phyloP scores from a whole-genome alignment of 2,888 invertebrate species.

The Rhorus exstirpatorius region DNA sequence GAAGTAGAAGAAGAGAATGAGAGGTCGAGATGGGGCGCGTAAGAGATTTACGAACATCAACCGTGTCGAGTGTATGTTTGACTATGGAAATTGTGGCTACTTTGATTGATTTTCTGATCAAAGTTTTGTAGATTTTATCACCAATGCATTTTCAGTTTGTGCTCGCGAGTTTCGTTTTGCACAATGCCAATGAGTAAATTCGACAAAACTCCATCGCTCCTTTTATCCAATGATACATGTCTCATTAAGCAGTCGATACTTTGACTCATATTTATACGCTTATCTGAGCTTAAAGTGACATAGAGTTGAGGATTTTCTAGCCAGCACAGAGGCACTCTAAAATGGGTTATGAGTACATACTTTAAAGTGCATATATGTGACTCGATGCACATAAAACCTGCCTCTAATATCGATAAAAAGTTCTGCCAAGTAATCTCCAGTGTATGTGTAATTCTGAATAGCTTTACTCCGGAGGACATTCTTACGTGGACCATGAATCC shows the following conservation, averaged over 20 bases:
- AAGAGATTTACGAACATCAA: conserved; percentile 46
- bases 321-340: background rate
- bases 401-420: background rate
- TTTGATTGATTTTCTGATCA: background rate
- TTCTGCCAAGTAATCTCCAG: background rate
- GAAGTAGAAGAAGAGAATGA: conserved; percentile 1
- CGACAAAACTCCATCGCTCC: background rate
- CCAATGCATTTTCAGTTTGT: background rate
- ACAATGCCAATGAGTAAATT: background rate
- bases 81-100: background rate
- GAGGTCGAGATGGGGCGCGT: background rate
- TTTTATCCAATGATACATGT: background rate
- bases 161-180: background rate
- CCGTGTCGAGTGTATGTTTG: conserved; percentile 11
- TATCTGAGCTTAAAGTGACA: background rate
- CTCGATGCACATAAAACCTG: conserved; percentile 3
- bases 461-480: background rate
- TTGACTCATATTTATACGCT: background rate
- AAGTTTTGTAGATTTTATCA: background rate
- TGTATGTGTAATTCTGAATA: conserved; percentile 3
- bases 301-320: background rate
- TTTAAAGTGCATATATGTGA: background rate
- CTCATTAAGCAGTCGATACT: background rate
- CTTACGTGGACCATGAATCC: background rate
- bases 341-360: too few species aligned